phyloP scores from a whole-genome alignment of 2,113 vertebrate species.

The Gasterosteus aculeatus region DNA sequence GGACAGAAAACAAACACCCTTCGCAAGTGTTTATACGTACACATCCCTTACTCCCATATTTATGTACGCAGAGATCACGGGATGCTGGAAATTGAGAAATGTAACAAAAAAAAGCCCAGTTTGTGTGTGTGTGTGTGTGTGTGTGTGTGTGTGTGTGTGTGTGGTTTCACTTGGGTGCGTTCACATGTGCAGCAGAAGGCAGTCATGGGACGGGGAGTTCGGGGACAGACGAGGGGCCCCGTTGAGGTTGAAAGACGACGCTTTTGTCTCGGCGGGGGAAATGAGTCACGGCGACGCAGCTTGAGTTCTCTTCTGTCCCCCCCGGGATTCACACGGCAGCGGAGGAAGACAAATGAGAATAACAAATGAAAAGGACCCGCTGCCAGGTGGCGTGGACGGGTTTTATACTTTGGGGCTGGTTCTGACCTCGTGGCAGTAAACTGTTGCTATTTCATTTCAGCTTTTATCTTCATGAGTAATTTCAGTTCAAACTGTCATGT shows the following conservation, averaged over 20 bases:
- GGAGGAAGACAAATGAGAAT: not conserved
- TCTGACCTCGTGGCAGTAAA: no score
- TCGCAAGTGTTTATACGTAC: not conserved
- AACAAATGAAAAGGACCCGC: no score
- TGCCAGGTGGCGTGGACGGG: no score
- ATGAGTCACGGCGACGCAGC: constrained; percentile 7
- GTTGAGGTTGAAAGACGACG: constrained; percentile 22
- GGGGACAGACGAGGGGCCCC: constrained; percentile 42
- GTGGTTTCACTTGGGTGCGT: constrained; percentile 57
- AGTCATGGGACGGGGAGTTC: constrained; percentile 64
- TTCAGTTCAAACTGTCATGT: not conserved
- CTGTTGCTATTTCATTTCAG: not conserved
- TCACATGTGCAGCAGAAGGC: constrained; percentile 70
- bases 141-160: constrained; percentile 19
- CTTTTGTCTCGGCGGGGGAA: constrained; percentile 7
- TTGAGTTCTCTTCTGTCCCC: not conserved
- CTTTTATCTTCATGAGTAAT: not conserved
- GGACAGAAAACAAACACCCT: not conserved
- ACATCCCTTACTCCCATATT: not conserved
- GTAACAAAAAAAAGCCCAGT: not conserved
- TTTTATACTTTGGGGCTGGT: no score
- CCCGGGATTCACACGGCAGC: not conserved
- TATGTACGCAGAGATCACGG: constrained; percentile 55
- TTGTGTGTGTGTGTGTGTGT: constrained; percentile 18
- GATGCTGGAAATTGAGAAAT: not conserved